phyloP scores from a whole-genome alignment of 2,888 invertebrate genomes.

The Choreutis nemorana region DNA sequence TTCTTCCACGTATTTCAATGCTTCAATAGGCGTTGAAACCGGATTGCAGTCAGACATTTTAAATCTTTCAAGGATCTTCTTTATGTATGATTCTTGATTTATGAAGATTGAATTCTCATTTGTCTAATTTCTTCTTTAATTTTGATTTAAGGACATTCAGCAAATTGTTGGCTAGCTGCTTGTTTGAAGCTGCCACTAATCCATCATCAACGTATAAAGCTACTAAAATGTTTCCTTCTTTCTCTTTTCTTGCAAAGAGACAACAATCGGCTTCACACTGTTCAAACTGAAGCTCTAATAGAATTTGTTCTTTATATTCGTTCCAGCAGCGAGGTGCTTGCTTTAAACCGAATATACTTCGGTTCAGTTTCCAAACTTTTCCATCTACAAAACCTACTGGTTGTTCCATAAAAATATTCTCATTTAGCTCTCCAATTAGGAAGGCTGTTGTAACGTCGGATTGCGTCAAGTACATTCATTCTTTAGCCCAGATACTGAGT shows the following conservation, averaged over 20 bases:
- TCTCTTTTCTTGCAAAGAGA: not conserved
- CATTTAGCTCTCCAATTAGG: not conserved
- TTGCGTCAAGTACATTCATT: not conserved
- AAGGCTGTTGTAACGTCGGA: not conserved
- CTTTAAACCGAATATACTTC: not conserved
- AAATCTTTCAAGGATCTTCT: not conserved
- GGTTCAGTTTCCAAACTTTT: not conserved
- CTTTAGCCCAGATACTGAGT: not conserved
- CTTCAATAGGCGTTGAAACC: not conserved
- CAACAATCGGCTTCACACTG: not conserved
- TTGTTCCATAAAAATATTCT: not conserved
- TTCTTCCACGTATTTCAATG: no score
- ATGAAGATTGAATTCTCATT: not conserved
- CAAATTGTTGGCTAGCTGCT: not conserved
- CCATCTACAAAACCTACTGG: not conserved
- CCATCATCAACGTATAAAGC: not conserved
- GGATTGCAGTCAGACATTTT: not conserved
- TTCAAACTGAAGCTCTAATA: not conserved
- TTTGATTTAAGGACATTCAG: not conserved
- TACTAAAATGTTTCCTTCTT: not conserved
- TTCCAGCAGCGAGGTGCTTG: not conserved
- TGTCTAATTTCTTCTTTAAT: not conserved
- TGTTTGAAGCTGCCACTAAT: not conserved
- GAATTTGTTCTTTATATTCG: not conserved
- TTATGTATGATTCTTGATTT: not conserved